A percentile compares a stretch with the other conserved stretches of the same genome.
These are phyloP conservation scores for Hippasteria phrygiana DNA, from an alignment of 53 echinoderm and acorn worm genomes.

Conservation along the genomic window DNA sequence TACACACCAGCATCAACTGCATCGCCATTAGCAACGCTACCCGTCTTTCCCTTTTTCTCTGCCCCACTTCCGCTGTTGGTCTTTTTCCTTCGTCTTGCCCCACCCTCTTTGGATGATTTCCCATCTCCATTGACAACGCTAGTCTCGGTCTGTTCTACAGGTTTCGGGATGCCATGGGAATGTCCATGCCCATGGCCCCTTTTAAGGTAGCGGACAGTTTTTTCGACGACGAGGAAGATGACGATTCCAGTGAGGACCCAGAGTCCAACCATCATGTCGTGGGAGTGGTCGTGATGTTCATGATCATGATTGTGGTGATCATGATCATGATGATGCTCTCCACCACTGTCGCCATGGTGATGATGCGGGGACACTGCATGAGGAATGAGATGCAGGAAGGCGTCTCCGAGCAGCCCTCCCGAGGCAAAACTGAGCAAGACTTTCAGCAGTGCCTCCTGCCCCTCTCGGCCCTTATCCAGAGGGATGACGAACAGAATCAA, in stretches of 20 bases:
- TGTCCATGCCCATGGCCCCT: conserved; percentile 82
- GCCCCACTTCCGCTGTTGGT: conserved; percentile 53
- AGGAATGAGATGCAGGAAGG: conserved; percentile 95
- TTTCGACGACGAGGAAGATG: conserved; percentile 92
- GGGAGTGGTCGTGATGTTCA: conserved; percentile 73
- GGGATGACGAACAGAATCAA: conserved; percentile 94
- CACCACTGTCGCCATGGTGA: conserved; percentile 73
- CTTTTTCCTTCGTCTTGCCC: conserved; percentile 75
- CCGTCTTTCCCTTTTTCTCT: conserved; percentile 63
- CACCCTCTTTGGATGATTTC: conserved; percentile 63
- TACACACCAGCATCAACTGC: conserved; percentile 22
- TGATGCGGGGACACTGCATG: conserved; percentile 92
- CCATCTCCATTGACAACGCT: conserved; percentile 51
- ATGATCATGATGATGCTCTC: conserved; percentile 61
- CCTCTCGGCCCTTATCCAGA: conserved; percentile 83
- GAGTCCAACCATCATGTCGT: conserved; percentile 78
- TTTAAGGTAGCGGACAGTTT: conserved; percentile 85
- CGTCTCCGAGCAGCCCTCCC: conserved; percentile 93
- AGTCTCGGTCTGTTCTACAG: conserved; percentile 17
- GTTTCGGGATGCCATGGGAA: conserved; percentile 66
- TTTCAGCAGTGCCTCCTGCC: conserved; percentile 84
- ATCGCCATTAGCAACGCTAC: neutral
- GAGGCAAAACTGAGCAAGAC: conserved; percentile 94
- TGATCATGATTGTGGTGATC: conserved; percentile 72
- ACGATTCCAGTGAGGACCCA: conserved; percentile 92